These are phyloP conservation scores for Procambarus virginalis DNA, from an alignment of 1,140 invertebrate species.

Conservation along the genomic window DNA sequence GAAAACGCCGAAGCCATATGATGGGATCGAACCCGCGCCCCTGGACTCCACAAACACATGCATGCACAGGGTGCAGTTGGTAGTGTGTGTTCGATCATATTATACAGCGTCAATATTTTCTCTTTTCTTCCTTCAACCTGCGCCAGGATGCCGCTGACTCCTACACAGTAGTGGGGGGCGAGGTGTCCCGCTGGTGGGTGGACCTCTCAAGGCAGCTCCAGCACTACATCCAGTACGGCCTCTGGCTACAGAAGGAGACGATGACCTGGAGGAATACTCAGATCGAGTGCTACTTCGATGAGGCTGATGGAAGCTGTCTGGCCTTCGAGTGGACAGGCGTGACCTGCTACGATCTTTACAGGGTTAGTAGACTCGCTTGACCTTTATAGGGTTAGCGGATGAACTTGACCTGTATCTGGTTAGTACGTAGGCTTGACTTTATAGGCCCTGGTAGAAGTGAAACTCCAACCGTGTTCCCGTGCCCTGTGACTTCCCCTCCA, in stretches of 20 bases:
- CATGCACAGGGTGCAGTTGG: too few species aligned
- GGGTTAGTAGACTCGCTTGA: neutral
- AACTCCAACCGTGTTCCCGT: neutral
- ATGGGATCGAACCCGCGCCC: too few species aligned
- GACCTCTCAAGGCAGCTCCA: constrained; percentile 54
- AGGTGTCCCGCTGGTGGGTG: constrained; percentile 60
- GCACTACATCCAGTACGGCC: constrained; percentile 65
- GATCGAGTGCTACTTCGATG: constrained; percentile 66
- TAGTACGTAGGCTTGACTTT: too few species aligned
- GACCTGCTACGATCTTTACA: constrained; percentile 48
- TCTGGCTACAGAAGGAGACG: constrained; percentile 46
- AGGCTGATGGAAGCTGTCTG: constrained; percentile 26
- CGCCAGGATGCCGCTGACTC: constrained; percentile 56
- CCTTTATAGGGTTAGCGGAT: too few species aligned
- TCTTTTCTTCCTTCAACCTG: too few species aligned
- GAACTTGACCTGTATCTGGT: too few species aligned
- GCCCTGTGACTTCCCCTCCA: too few species aligned
- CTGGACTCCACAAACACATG: too few species aligned
- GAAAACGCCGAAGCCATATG: too few species aligned
- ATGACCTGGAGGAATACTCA: constrained; percentile 54
- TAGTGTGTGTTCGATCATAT: too few species aligned
- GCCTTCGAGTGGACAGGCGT: constrained; percentile 26
- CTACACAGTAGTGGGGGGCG: constrained; percentile 29
- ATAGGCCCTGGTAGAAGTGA: too few species aligned
- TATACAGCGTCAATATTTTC: too few species aligned